Evolutionary conservation across 2,797 vertebrate genomes (phyloP), one percentile per base, ranked within the genome.

Genomic region (Nannoperca australis): DNA sequence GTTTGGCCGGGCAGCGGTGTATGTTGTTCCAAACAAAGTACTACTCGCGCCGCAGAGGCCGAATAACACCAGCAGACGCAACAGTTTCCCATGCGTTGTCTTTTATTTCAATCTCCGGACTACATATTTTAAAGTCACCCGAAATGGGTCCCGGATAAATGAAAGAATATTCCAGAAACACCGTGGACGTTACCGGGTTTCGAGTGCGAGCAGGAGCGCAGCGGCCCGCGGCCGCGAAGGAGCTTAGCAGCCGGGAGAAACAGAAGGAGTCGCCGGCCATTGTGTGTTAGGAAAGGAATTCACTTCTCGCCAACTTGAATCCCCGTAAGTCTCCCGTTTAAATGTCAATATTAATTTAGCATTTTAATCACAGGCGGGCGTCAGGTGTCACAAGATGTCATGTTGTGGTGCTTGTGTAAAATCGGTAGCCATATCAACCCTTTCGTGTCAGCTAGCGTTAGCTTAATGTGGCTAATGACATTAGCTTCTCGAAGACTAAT

Each of bases 101-200:
- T 49, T 34, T 59, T 32, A 0, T 36, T 63, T 61, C 0, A 14
- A 11, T 65, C 13, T 64, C 44, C 44, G 13, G 34, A 24, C 2
- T 12, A 18, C 38, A 4, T 38, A 8, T 22, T 27, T 11, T 3
- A 9, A 42, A 36, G 17, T n/a, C 4, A 17, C 42, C 54, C 89
- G 89, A 83, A 63, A 95, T 95, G 95, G 94, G 88, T 76, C 93
- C 95, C 2, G 95, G 95, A 34, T 95, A 90, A 91, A 70, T 40
- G 4, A 62, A 34, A 74, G 88, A 92, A 92, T 18, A 36, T 92
- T 95, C 86, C 63, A 87, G 91, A 93, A 93, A 83, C 77, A 60
- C 86, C 81, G 86, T 65, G 82, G 82, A 89, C 67, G 36, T 38
- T 80, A 32, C 89, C 75, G 82, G 79, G 84, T 84, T 92, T 88